Conservation (phyloP, 2,797 vertebrate species). For the Petrocephalus schoutedeni region DNA sequence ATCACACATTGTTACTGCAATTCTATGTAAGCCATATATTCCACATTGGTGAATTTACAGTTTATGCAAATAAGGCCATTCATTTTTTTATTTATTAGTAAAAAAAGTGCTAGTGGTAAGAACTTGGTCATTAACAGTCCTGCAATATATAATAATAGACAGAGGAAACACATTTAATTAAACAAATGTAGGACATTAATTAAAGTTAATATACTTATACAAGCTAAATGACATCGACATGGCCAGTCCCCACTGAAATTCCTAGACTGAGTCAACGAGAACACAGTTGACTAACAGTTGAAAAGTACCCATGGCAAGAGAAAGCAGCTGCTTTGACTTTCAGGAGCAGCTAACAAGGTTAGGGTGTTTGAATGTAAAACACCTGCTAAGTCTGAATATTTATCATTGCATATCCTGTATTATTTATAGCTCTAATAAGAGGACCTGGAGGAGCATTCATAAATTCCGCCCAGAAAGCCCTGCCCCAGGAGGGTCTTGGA, state of each 20-base stretch:
- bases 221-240: not conserved
- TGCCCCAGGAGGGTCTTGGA: not conserved
- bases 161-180: not conserved
- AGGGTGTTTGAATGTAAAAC: constrained; percentile 28
- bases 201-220: not conserved
- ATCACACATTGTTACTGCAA: not conserved
- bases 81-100: not conserved
- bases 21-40: not conserved
- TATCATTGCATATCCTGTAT: constrained; percentile 20
- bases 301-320: not conserved
- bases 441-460: not conserved
- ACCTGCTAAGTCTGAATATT: constrained; percentile 33
- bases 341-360: constrained; percentile 31
- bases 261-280: not conserved
- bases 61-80: not conserved
- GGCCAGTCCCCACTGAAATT: not conserved
- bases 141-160: not conserved
- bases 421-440: constrained; percentile 42
- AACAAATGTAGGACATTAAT: not conserved
- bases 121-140: constrained; percentile 1
- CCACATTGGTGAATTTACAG: not conserved
- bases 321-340: constrained; percentile 37
- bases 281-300: not conserved
- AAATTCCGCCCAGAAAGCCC: constrained; percentile 25
- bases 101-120: not conserved